phyloP scores from a whole-genome alignment of 2,888 invertebrate species.

The Sycophila texana region DNA sequence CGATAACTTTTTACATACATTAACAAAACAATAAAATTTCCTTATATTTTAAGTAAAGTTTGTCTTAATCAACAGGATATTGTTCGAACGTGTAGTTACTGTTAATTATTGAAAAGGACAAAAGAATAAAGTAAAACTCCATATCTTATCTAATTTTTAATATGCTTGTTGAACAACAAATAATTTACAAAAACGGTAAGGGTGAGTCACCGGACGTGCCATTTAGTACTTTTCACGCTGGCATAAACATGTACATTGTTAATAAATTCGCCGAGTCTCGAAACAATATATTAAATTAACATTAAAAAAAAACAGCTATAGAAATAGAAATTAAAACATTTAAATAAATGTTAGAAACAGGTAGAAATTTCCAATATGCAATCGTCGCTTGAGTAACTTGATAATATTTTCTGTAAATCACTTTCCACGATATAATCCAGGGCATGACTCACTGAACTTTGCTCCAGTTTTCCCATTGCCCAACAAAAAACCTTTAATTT shows the following conservation, averaged over 20 bases:
- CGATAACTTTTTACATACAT: too few relatives aligned
- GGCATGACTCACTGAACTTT: slow-evolving; percentile 9
- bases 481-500: slow-evolving; percentile 34
- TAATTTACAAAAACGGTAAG: slow-evolving; percentile 2
- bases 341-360: too few relatives aligned
- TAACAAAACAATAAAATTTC: too few relatives aligned
- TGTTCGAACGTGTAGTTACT: too few relatives aligned
- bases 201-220: not conserved
- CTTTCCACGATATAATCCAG: not conserved
- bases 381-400: not conserved
- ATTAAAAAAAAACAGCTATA: not conserved
- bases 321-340: too few relatives aligned
- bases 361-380: too few relatives aligned
- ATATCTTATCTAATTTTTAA: slow-evolving; percentile 28
- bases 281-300: not conserved
- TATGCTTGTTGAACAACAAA: too few relatives aligned
- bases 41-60: too few relatives aligned
- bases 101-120: not conserved
- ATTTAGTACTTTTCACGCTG: not conserved
- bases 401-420: not conserved
- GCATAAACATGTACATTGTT: not conserved
- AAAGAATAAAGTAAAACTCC: not conserved
- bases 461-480: not conserved
- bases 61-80: too few relatives aligned
- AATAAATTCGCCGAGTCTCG: not conserved